Conservation (phyloP, 2,888 invertebrate species). For the Noctua pronuba region DNA sequence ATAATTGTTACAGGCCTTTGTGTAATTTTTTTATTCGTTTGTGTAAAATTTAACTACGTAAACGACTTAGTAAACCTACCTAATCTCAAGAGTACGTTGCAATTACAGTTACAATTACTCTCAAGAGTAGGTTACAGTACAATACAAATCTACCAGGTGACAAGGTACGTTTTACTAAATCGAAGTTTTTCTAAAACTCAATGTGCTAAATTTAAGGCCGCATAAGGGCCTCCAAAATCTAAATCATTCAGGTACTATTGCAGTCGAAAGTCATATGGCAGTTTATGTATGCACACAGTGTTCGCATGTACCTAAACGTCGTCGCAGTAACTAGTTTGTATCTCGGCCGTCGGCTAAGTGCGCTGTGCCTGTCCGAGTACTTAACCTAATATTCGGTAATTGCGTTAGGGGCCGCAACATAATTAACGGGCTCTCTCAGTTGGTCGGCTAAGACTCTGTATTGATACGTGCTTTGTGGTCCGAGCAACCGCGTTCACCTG, state of each 20-base stretch:
- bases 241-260: background rate
- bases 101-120: too few relatives aligned
- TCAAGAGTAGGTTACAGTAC: too few relatives aligned
- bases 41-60: background rate
- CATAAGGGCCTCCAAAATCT: background rate
- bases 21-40: background rate
- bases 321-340: constrained; percentile 85
- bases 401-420: constrained; percentile 85
- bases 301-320: constrained; percentile 55
- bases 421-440: constrained; percentile 84
- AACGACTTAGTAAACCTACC: too few relatives aligned
- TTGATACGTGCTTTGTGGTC: constrained; percentile 82
- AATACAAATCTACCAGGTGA: background rate
- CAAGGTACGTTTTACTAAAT: background rate
- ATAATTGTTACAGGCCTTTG: background rate
- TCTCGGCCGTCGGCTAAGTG: constrained; percentile 83
- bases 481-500: constrained; percentile 34
- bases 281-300: constrained; percentile 61
- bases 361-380: constrained; percentile 82
- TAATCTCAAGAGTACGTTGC: too few relatives aligned
- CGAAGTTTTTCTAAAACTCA: background rate
- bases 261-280: background rate
- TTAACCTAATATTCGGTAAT: constrained; percentile 89
- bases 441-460: constrained; percentile 82
- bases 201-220: background rate